Conservation (phyloP, 2,797 vertebrate species). For the Gymnodraco acuticeps region DNA sequence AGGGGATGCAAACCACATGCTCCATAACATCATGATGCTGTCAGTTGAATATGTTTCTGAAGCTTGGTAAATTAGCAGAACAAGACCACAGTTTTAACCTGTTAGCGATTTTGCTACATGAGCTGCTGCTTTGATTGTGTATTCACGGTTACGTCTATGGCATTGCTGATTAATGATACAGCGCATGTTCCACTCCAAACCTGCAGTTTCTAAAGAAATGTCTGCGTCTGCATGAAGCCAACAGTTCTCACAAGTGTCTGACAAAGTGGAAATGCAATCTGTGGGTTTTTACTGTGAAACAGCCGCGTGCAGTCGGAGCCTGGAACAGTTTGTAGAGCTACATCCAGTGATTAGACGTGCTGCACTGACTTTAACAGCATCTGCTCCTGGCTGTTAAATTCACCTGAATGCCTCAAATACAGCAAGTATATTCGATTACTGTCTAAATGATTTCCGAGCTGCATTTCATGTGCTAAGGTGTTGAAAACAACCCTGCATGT, state of each 20-base stretch:
- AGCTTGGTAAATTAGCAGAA: no score
- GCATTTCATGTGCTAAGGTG: not conserved
- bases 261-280: constrained; percentile 45
- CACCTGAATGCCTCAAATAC: constrained; percentile 33
- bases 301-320: not conserved
- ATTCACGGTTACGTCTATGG: not conserved
- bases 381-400: constrained; percentile 38
- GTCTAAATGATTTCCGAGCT: constrained; percentile 1
- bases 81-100: not conserved
- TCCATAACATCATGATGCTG: not conserved
- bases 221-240: not conserved
- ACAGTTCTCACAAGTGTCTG: constrained; percentile 4
- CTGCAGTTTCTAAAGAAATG: not conserved
- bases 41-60: not conserved
- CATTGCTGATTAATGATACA: not conserved
- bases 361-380: constrained; percentile 30
- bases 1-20: not conserved
- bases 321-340: constrained; percentile 36
- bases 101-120: not conserved
- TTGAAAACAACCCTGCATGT: not conserved
- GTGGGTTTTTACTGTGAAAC: constrained; percentile 20
- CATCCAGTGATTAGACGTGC: constrained; percentile 33
- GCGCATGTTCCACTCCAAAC: no score
- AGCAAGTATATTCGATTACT: constrained; percentile 8
- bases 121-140: constrained; percentile 3